Evolutionary conservation across 2,888 invertebrate species (phyloP).

Genomic region (Lottia scabra): DNA sequence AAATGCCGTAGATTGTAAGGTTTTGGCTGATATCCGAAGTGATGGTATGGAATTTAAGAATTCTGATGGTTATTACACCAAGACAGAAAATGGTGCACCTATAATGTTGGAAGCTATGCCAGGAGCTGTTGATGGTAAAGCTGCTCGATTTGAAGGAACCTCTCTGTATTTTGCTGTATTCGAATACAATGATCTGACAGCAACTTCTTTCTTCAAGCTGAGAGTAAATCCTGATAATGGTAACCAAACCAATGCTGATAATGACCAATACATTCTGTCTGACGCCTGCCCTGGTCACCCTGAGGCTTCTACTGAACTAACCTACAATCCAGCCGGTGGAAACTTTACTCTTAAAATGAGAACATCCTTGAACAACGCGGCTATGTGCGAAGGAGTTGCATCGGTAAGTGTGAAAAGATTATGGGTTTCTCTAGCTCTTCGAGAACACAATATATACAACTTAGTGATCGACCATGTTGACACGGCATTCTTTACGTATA

Average conservation of each 20-base stretch:
- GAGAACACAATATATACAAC: too few relatives aligned
- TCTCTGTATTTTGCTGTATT: conserved; percentile 4
- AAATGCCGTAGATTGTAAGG: background rate
- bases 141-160: conserved; percentile 3
- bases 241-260: background rate
- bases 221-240: background rate
- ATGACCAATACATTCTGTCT: background rate
- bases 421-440: too few relatives aligned
- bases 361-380: background rate
- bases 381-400: background rate
- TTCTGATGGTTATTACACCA: background rate
- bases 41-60: background rate
- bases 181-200: conserved; percentile 3
- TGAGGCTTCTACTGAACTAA: background rate
- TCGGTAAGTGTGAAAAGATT: background rate
- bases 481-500: too few relatives aligned
- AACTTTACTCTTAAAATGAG: background rate
- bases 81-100: background rate
- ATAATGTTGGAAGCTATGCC: background rate
- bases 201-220: conserved; percentile 6
- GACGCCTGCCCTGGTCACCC: background rate
- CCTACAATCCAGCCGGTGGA: background rate
- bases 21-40: background rate
- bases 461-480: too few relatives aligned
- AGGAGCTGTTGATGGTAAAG: background rate